These are phyloP conservation scores for Picathartes gymnocephalus DNA, from an alignment of 2,113 vertebrate species.

Conservation along the genomic window DNA sequence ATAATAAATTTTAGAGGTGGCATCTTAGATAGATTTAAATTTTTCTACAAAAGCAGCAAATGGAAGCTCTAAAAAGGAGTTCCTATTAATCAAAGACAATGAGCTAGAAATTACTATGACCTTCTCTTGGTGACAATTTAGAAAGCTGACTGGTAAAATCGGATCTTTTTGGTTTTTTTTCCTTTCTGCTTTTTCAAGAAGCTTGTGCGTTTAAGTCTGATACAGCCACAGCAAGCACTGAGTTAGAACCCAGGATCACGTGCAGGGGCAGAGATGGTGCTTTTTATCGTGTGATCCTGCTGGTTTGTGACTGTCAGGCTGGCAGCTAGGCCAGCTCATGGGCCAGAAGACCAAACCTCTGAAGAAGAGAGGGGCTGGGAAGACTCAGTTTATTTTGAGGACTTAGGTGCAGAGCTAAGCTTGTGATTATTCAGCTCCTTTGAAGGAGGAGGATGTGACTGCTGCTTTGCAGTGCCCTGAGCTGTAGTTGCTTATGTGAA, in stretches of 20 bases:
- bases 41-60: neutral
- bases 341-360: neutral
- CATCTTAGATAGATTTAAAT: neutral
- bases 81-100: neutral
- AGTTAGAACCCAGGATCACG: fast-evolving
- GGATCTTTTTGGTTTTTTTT: neutral
- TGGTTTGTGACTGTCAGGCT: neutral
- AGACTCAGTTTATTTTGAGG: neutral
- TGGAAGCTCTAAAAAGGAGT: neutral
- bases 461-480: neutral
- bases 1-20: neutral
- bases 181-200: neutral
- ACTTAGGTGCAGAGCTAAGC: neutral
- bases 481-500: neutral
- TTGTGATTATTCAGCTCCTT: neutral
- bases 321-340: neutral
- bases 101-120: neutral
- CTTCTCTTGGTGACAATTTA: neutral
- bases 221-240: neutral
- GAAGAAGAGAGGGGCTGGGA: neutral
- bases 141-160: neutral
- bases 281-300: fast-evolving
- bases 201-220: neutral
- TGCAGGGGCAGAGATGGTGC: neutral
- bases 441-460: neutral